Evolutionary conservation across 2,797 vertebrate genomes (phyloP), one percentile per base, ranked within the genome.

Genomic region (Rhynchonycteris naso): DNA sequence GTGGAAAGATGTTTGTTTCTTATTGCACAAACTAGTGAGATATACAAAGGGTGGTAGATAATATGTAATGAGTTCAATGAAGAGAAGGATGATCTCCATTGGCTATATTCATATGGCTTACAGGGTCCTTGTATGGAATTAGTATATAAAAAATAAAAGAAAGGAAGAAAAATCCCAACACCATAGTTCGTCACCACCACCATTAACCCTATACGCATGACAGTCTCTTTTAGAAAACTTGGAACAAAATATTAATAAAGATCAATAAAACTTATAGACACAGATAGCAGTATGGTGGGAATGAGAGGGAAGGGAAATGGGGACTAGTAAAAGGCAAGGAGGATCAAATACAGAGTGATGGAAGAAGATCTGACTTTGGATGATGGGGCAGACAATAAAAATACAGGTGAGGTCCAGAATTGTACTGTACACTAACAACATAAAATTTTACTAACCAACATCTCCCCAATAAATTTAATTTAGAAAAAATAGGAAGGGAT

Each of bases 1-100:
- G 69, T 75, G 19, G 38, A 26, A 74, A 85, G 15, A 47, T n/a
- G 7, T 82, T 93, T 91, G 10, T 61, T 81, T 61, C 52, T 86
- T 68, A 9, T 0, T 56, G 28, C 56, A 28, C 24, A 24, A 56
- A 59, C 7, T 52, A 4, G 14, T n/a, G 16, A 79, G 30, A 19
- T 33, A 33, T 4, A 56, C n/a, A 1, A 38, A 66, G 30, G 12
- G 4, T 52, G 1, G 3, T 43, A 33, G 24, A 50, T 84, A 94
- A n/a, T n/a, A 28, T 7, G 9, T 47, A 47, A 38, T 33, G 7
- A 54, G 3, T 54, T 87, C 24, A 30, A 7, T 14, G 21, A 63
- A 59, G 33, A 8, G 30, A 30, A 82, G 4, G 1, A 1, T 38
- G 0, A 1, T 61, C 7, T 38, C 12, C 5, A 6, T 2, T 71